Evolutionary conservation across 2,113 vertebrate species (phyloP).

Genomic region (Otus sunia): DNA sequence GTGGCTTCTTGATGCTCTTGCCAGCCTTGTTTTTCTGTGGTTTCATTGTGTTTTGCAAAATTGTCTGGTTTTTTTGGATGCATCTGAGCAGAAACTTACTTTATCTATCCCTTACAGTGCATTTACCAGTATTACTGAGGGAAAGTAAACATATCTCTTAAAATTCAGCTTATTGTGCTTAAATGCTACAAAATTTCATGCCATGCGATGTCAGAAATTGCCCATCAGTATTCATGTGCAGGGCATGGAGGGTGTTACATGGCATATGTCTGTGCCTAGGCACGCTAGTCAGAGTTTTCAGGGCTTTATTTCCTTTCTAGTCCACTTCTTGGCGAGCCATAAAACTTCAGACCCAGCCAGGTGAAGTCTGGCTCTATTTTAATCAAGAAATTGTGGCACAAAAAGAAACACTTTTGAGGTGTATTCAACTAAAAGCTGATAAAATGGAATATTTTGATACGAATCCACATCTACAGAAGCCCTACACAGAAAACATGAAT

Average conservation of each 20-base stretch:
- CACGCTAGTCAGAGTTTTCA: background rate
- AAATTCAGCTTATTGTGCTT: background rate
- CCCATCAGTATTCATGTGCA: background rate
- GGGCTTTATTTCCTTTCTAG: background rate
- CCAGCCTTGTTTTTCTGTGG: background rate
- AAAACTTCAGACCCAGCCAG: background rate
- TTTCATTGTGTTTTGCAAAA: background rate
- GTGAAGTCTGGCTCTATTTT: constrained; percentile 14
- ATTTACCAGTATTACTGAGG: background rate
- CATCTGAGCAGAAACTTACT: background rate
- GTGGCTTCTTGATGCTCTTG: background rate
- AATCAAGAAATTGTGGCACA: background rate
- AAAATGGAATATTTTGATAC: background rate
- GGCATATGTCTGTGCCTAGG: fast-evolving
- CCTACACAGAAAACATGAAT: background rate
- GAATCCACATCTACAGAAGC: background rate
- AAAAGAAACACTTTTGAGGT: background rate
- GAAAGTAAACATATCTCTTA: background rate
- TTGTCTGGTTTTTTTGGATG: background rate
- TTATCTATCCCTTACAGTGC: background rate
- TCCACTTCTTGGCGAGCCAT: background rate
- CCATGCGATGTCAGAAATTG: background rate
- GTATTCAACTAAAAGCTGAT: background rate
- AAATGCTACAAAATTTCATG: background rate
- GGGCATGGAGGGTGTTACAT: background rate